These are phyloP conservation scores for Pygmarrhopalites habei DNA, from an alignment of 1,140 invertebrate species.

Conservation along the genomic window DNA sequence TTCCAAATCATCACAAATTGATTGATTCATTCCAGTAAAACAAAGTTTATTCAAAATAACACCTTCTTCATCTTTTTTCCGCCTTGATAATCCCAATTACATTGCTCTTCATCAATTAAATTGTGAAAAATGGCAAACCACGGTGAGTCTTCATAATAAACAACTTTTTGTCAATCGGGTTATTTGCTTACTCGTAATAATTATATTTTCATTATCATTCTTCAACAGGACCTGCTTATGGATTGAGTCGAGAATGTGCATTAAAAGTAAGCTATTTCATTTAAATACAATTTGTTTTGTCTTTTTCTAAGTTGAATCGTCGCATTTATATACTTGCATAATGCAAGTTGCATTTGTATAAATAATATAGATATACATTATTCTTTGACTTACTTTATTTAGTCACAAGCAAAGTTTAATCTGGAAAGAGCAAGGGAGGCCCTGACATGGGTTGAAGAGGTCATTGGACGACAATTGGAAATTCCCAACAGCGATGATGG, in stretches of 20 bases:
- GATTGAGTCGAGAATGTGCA: slow-evolving; percentile 51
- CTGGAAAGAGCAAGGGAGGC: slow-evolving; percentile 48
- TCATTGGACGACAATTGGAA: slow-evolving; percentile 45
- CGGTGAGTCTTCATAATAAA: too few species aligned
- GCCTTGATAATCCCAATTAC: too few species aligned
- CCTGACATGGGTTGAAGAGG: slow-evolving; percentile 48
- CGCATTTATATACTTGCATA: slow-evolving; percentile 1
- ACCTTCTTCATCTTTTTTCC: too few species aligned
- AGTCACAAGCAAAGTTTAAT: slow-evolving; percentile 53
- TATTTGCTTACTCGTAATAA: too few species aligned
- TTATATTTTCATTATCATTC: too few species aligned
- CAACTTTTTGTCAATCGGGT: too few species aligned
- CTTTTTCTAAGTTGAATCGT: neutral
- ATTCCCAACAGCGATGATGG: slow-evolving; percentile 40
- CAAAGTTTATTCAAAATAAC: too few species aligned
- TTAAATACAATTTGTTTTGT: neutral
- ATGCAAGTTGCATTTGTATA: neutral
- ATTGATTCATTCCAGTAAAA: too few species aligned
- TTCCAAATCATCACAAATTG: too few species aligned
- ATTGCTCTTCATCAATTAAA: too few species aligned
- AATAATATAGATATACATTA: neutral
- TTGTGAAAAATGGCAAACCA: too few species aligned
- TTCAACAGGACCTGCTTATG: slow-evolving; percentile 50
- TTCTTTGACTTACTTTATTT: slow-evolving; percentile 25
- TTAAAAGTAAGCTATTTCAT: slow-evolving; percentile 45